Base-by-base conservation (phyloP, 2,113 vertebrate genomes). In the rat (Rattus norvegicus) region DNA sequence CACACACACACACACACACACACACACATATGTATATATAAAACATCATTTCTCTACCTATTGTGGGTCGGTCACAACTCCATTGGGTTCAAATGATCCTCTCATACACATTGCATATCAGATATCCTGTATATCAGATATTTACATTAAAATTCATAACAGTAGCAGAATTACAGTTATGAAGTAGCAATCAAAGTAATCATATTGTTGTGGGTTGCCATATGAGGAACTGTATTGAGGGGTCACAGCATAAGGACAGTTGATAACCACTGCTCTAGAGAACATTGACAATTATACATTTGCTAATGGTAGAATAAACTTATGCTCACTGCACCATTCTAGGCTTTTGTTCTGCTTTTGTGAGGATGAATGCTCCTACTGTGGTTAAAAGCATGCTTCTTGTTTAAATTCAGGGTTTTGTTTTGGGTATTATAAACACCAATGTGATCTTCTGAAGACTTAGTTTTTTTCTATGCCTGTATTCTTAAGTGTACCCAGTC, bases 341-440 rank as follows among this genome's bases (percentile, higher is more conserved):
- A 99, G 96, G 75, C 97, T 98, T 88, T 98, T 99, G 99, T 99
- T 99, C 98, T 99, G 99, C 79, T 99, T 99, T 98, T 99, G 99
- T 0, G 99, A 98, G 95, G 99, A 99, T 0, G 99, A 98, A 88
- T 99, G 99, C 97, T 99, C 99, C 22, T 99, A 99, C 98, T 99
- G 97, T 99, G 99, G 98, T 93, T 99, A 43, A 43, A 99, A 61
- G 99, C 99, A 20, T 99, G 99, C 98, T 99, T 99, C 98, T 99
- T 99, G 98, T 99, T 99, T 49, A 99, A 99, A 99, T 99, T 43
- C 98, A 0, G 99, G 98, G 28, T 99, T 99, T 97, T 99, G 99
- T 93, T 99, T 99, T 0, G 99, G 99, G 99, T 99, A 98, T 99
- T 99, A 99, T 98, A 99, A 99, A 99, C 95, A 99, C 98, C 84